A percentile compares a stretch with the other conserved stretches of the same genome.
phyloP scores from a whole-genome alignment of 2,888 invertebrate genomes.

The Oscheius sp. region DNA sequence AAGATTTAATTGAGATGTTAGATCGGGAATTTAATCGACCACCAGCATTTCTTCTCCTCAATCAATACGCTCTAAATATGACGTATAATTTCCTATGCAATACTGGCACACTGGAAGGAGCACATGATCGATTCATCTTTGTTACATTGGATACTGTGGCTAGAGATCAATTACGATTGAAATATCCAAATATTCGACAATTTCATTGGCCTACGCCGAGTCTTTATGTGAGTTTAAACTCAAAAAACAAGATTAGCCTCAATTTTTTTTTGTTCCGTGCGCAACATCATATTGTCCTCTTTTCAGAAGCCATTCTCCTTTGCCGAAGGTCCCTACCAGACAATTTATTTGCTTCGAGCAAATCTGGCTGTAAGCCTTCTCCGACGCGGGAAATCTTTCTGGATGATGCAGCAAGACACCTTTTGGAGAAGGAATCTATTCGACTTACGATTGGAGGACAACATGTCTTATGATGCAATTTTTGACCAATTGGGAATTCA shows the following conservation, averaged over 20 bases:
- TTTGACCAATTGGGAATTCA: conserved; percentile 71
- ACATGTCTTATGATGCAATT: conserved; percentile 66
- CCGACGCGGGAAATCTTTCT: conserved; percentile 69
- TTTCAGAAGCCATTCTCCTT: conserved; percentile 72
- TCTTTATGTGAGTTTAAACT: conserved; percentile 64
- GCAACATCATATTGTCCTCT: no score
- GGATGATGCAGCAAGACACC: conserved; percentile 73
- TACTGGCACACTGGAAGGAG: conserved; percentile 56
- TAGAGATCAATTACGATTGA: conserved; percentile 57
- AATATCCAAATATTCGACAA: conserved; percentile 70
- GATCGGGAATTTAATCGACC: conserved; percentile 62
- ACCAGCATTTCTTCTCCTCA: conserved; percentile 70
- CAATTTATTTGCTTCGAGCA: conserved; percentile 69
- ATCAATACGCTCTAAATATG: conserved; percentile 72
- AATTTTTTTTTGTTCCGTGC: no score
- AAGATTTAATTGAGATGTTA: conserved; percentile 47
- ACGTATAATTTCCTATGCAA: conserved; percentile 73
- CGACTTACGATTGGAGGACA: conserved; percentile 68
- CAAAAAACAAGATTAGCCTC: neutral
- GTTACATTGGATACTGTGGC: conserved; percentile 70
- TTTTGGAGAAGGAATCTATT: conserved; percentile 66
- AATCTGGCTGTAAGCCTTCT: conserved; percentile 69
- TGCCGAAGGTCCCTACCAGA: conserved; percentile 72
- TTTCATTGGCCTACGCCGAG: conserved; percentile 73
- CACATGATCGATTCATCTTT: conserved; percentile 67